Percentiles rank a stretch among this genome's conserved stretches.
Evolutionary conservation across 2,888 invertebrate genomes (phyloP).

Genomic region (Hermodice carunculata): DNA sequence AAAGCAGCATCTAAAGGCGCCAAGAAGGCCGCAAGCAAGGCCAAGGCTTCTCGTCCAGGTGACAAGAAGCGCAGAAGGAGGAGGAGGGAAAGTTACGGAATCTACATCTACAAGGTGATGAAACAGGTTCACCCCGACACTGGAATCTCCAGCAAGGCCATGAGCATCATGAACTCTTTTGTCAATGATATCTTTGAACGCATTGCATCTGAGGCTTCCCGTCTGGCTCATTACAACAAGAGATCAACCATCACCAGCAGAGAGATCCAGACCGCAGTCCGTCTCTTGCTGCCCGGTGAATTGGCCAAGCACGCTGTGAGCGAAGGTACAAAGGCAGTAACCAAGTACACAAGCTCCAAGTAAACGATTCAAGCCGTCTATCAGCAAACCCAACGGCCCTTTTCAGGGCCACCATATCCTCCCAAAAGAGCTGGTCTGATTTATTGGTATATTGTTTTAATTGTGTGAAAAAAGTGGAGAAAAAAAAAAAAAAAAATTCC

Average conservation of each 20-base stretch:
- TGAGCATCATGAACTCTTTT: conserved; percentile 48
- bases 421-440: too few relatives aligned
- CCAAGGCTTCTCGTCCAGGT: conserved; percentile 42
- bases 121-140: conserved; percentile 64
- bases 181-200: conserved; percentile 65
- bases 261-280: conserved; percentile 80
- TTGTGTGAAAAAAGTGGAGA: too few relatives aligned
- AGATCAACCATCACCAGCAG: conserved; percentile 72
- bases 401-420: conserved; percentile 8
- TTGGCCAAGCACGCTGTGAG: conserved; percentile 78
- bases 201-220: conserved; percentile 56
- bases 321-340: conserved; percentile 54
- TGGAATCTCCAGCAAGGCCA: conserved; percentile 55
- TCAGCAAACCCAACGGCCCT: not conserved
- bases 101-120: conserved; percentile 58
- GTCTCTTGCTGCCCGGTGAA: conserved; percentile 80
- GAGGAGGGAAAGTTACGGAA: conserved; percentile 52
- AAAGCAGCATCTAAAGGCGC: conserved; percentile 44
- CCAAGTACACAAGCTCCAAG: conserved; percentile 56
- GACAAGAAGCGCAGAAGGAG: conserved; percentile 55
- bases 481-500: too few relatives aligned
- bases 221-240: conserved; percentile 56
- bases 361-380: conserved; percentile 5
- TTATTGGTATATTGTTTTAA: too few relatives aligned
- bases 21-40: conserved; percentile 53